Evolutionary conservation across 2,888 invertebrate species (phyloP).

Genomic region (Alloscopus bannaensis): DNA sequence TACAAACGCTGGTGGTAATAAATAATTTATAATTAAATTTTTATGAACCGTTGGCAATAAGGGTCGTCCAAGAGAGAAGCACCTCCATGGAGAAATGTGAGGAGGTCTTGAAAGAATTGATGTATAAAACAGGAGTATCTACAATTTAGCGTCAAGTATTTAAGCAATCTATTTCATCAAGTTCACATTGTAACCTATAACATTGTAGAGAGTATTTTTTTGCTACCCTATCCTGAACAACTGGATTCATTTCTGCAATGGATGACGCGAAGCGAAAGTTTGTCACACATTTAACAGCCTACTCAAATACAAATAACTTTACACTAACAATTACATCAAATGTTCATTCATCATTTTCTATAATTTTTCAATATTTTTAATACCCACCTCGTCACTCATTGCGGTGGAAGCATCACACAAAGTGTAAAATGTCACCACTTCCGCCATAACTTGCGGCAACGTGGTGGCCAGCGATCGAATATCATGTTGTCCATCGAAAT

Average conservation of each 20-base stretch:
- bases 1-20: no score
- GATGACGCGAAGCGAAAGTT: not conserved
- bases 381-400: not conserved
- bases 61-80: not conserved
- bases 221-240: not conserved
- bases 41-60: constrained; percentile 4
- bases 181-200: no score
- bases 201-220: no score
- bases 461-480: not conserved
- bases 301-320: no score
- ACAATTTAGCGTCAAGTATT: not conserved
- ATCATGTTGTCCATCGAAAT: not conserved
- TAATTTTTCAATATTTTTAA: not conserved
- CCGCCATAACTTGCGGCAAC: not conserved
- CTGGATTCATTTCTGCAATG: not conserved
- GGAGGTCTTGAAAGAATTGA: constrained; percentile 5
- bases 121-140: constrained; percentile 13
- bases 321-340: not conserved
- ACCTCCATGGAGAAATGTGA: constrained; percentile 2
- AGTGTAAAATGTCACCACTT: not conserved
- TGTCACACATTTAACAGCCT: not conserved
- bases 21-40: no score
- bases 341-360: not conserved
- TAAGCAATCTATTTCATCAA: no score
- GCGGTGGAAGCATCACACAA: not conserved